phyloP scores from a whole-genome alignment of 1,140 invertebrate species.

The Lordiphosa stackelbergi region DNA sequence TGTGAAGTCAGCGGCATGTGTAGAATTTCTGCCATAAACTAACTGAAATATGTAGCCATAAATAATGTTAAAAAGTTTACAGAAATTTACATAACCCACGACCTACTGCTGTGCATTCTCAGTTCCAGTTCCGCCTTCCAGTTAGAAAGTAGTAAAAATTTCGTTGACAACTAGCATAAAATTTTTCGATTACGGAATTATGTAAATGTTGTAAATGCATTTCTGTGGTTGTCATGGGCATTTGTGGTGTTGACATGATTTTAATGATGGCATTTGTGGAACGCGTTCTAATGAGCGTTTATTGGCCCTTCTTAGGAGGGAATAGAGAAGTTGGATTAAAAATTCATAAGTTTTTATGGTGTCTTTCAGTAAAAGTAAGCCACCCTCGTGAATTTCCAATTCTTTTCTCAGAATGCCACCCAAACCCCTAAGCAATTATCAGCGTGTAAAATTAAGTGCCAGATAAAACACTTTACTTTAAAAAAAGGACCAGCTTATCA shows the following conservation, averaged over 20 bases:
- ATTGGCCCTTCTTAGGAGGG: slow-evolving; percentile 14
- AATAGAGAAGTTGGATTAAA: not conserved
- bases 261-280: slow-evolving; percentile 32
- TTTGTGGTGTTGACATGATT: slow-evolving; percentile 54
- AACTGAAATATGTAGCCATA: slow-evolving; percentile 58
- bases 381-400: too few species aligned
- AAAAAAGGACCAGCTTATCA: slow-evolving; percentile 33
- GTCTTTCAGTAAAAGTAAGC: too few species aligned
- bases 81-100: slow-evolving; percentile 69
- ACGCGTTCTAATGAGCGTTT: slow-evolving; percentile 52
- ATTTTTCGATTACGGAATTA: slow-evolving; percentile 39
- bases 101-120: slow-evolving; percentile 47
- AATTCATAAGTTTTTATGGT: not conserved
- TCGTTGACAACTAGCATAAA: slow-evolving; percentile 28
- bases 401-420: slow-evolving; percentile 21
- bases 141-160: slow-evolving; percentile 67
- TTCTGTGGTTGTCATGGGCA: slow-evolving; percentile 51
- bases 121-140: slow-evolving; percentile 16
- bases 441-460: slow-evolving; percentile 66
- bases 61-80: slow-evolving; percentile 40
- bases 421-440: slow-evolving; percentile 40
- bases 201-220: slow-evolving; percentile 70
- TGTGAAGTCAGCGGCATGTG: slow-evolving; percentile 32
- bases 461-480: slow-evolving; percentile 64
- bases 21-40: slow-evolving; percentile 52